Conservation (phyloP, 1,140 invertebrate species). For the Temnothorax nylanderi region DNA sequence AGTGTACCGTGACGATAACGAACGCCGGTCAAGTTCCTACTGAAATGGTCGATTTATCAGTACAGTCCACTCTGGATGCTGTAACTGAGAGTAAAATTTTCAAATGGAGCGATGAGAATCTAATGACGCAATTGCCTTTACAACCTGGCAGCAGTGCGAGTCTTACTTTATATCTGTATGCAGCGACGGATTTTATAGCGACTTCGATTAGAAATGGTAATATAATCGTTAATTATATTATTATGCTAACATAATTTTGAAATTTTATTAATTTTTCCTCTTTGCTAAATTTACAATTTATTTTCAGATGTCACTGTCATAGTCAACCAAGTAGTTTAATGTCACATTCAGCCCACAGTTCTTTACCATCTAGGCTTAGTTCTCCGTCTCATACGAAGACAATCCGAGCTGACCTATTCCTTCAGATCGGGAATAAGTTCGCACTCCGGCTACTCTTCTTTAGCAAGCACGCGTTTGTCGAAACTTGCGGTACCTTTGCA, state of each 20-base stretch:
- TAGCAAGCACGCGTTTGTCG: slow-evolving; percentile 82
- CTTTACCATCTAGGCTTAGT: slow-evolving; percentile 91
- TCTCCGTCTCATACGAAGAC: slow-evolving; percentile 88
- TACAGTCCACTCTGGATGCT: slow-evolving; percentile 91
- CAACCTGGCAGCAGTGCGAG: slow-evolving; percentile 89
- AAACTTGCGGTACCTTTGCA: slow-evolving; percentile 81
- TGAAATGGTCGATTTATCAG: slow-evolving; percentile 93
- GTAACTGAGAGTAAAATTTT: slow-evolving; percentile 91
- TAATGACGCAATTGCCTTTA: slow-evolving; percentile 93
- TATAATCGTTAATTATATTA: neutral
- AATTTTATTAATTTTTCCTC: no score
- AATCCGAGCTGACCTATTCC: slow-evolving; percentile 85
- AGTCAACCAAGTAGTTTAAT: slow-evolving; percentile 84
- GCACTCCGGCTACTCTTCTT: slow-evolving; percentile 80
- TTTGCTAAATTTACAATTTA: neutral
- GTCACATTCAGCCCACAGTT: slow-evolving; percentile 88
- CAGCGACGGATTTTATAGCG: slow-evolving; percentile 93
- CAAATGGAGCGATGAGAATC: slow-evolving; percentile 90
- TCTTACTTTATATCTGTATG: slow-evolving; percentile 92
- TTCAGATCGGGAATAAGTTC: slow-evolving; percentile 84
- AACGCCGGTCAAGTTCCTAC: slow-evolving; percentile 93
- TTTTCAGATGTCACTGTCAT: slow-evolving; percentile 82
- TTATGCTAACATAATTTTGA: neutral
- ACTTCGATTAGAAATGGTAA: slow-evolving; percentile 79
- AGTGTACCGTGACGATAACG: slow-evolving; percentile 93